Conservation (phyloP, 92 coral and sea anemone genomes). For the Scolanthus callimorphus region DNA sequence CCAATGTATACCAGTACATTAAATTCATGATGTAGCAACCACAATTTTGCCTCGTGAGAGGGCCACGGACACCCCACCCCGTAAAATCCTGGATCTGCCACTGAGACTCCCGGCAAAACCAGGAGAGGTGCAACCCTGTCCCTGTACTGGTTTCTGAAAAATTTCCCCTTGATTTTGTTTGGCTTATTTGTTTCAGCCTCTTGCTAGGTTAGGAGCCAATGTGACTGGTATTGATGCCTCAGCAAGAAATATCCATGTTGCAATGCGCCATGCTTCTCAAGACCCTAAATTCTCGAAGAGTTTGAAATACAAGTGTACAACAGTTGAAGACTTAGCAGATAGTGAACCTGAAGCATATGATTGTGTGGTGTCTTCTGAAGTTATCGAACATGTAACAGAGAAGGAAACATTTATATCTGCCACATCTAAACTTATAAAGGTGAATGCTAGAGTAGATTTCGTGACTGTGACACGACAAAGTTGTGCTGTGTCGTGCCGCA, state of each 20-base stretch:
- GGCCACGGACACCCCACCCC: too few species aligned
- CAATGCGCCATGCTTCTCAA: constrained; percentile 72
- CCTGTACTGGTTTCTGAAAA: too few species aligned
- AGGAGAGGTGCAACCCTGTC: too few species aligned
- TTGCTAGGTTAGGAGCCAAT: constrained; percentile 90
- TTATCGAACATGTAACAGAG: constrained; percentile 88
- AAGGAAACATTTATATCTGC: constrained; percentile 72
- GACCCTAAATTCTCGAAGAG: constrained; percentile 60
- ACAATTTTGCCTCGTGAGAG: too few species aligned
- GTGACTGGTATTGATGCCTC: constrained; percentile 96
- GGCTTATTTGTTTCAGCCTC: constrained; percentile 57
- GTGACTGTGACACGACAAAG: too few species aligned
- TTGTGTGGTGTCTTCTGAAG: constrained; percentile 92
- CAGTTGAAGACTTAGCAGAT: constrained; percentile 81
- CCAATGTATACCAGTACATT: too few species aligned
- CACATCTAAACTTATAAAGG: constrained; percentile 68
- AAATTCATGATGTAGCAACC: too few species aligned
- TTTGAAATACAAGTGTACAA: constrained; percentile 62
- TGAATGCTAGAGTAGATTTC: too few species aligned
- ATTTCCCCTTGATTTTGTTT: too few species aligned
- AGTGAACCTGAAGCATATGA: constrained; percentile 60
- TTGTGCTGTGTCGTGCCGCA: too few species aligned
- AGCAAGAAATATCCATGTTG: constrained; percentile 71
- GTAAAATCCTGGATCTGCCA: too few species aligned
- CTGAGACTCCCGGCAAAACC: too few species aligned